Evolutionary conservation across 2,113 vertebrate species (phyloP), one percentile per base, ranked within the genome.

Genomic region (Pteruthius melanotis): DNA sequence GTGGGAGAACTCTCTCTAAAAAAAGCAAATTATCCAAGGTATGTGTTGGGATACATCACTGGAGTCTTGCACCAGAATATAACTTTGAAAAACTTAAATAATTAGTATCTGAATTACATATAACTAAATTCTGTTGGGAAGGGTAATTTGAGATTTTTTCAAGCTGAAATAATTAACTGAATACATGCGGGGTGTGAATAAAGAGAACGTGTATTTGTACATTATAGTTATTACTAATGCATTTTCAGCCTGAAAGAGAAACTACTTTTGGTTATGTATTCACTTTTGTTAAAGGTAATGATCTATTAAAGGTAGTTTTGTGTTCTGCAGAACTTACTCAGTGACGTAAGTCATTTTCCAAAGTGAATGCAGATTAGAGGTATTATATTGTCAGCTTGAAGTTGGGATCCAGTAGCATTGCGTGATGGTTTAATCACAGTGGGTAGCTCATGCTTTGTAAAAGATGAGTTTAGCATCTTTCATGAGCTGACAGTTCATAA

Each of bases 351-450:
- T 61, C 69, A 18, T 95, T 85, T 91, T 83, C 20, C 27, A 47
- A 23, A 68, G 30, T 47, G 54, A 79, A 26, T 28, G 21, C 39
- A 45, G 59, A 77, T 83, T 81, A 95, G 72, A 3, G 11, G 44
- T 80, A 91, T 86, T 91, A 63, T 33, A 61, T 44, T 84, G 68
- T 95, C 90, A 90, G 61, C 52, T 15, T 90, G 66, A 71, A 78
- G 82, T 17, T 84, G 68, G 52, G 90, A 76, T 88, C 69, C 60
- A 27, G 70, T 77, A 56, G 60, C n/a, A 23, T 54, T 93, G 71
- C 44, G 0, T 59, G 83, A 89, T 94, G 68, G 89, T 83, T 96
- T 98, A 97, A 97, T 96, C 91, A 86, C 64, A 83, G 75, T 33
- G 65, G 65, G 86, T 85, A 82, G 66, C 42, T 84, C 50, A 20